Evolutionary conservation across 2,888 invertebrate genomes (phyloP), one percentile per base, ranked within the genome.

Genomic region (Exephanes ischioxanthus): DNA sequence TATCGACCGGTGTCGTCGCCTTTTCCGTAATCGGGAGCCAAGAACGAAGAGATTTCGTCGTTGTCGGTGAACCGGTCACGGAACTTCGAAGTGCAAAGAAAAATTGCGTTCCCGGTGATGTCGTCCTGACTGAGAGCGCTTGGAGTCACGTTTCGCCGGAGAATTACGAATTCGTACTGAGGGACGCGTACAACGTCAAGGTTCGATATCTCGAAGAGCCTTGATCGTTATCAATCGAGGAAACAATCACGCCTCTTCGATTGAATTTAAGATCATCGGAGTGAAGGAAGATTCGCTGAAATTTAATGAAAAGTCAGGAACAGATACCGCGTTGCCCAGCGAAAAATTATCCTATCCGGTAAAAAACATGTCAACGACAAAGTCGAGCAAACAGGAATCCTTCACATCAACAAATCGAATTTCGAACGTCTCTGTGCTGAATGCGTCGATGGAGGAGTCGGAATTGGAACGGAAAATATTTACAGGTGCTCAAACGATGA

Each of bases 1-100:
- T 96, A 87, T 95, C 96, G 41, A 95, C 95, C 48, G 96, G 96
- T 0, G 95, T 95, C 84, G 91, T 96, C 9, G 94, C 94, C 80
- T 96, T 96, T 90, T 93, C 95, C 6, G 94, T 95, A 0, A 95
- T 96, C 26, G 96, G 96, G 2, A 92, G 93, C 61, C 94, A 95
- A 1, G 93, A 94, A 45, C 94, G 94, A 87, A 95, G 95, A 94
- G 94, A 94, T 89, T 96, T 95, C 87, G 92, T 96, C n/a, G 92
- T 96, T 61, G 91, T 94, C 81, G 95, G 96, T n/a, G 88, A 94
- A 66, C 95, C 96, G 1, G 94, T 96, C 16, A 90, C 94, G 2
- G 95, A 95, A 90, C 94, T 95, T 2, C 95, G 95, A 91, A 89
- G 91, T 66, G 95, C 95, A 19, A 95, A 95, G 91, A 94, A 95